These are phyloP conservation scores for Eudemis profundana DNA, from an alignment of 2,888 invertebrate genomes.

Conservation along the genomic window DNA sequence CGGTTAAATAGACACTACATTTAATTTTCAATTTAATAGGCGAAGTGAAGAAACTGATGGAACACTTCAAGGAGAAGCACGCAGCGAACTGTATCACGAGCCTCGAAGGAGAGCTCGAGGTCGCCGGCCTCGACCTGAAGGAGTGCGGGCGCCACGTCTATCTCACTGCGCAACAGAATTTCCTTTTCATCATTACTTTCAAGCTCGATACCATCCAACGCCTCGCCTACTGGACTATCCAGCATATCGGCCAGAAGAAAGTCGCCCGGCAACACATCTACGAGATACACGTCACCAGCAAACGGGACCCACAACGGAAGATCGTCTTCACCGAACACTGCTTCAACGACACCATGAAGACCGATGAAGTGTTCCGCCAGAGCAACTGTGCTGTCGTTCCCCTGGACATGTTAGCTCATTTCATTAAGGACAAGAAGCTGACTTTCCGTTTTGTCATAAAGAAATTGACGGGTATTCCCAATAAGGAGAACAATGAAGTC, in stretches of 20 bases:
- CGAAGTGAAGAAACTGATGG: constrained; percentile 65
- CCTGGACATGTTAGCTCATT: constrained; percentile 62
- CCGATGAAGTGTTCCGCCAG: constrained; percentile 69
- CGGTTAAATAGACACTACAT: background rate
- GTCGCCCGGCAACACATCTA: constrained; percentile 69
- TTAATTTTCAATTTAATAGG: constrained; percentile 5
- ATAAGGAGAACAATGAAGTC: constrained; percentile 52
- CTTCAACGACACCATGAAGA: constrained; percentile 69
- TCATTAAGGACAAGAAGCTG: constrained; percentile 65
- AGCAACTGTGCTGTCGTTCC: constrained; percentile 73
- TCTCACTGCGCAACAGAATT: constrained; percentile 63
- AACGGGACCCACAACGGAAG: constrained; percentile 65
- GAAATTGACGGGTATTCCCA: constrained; percentile 52
- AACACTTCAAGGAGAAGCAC: constrained; percentile 75
- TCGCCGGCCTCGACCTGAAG: constrained; percentile 57
- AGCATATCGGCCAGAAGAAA: constrained; percentile 71
- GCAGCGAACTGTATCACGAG: constrained; percentile 53
- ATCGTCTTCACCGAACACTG: constrained; percentile 72
- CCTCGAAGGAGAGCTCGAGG: constrained; percentile 62
- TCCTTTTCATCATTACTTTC: constrained; percentile 70
- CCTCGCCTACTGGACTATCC: constrained; percentile 72
- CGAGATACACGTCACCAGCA: constrained; percentile 71
- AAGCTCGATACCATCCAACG: constrained; percentile 72
- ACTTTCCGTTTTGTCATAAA: constrained; percentile 69
- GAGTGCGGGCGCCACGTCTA: constrained; percentile 66